Evolutionary conservation across 2,797 vertebrate species (phyloP).

Genomic region (Danionella dracula): DNA sequence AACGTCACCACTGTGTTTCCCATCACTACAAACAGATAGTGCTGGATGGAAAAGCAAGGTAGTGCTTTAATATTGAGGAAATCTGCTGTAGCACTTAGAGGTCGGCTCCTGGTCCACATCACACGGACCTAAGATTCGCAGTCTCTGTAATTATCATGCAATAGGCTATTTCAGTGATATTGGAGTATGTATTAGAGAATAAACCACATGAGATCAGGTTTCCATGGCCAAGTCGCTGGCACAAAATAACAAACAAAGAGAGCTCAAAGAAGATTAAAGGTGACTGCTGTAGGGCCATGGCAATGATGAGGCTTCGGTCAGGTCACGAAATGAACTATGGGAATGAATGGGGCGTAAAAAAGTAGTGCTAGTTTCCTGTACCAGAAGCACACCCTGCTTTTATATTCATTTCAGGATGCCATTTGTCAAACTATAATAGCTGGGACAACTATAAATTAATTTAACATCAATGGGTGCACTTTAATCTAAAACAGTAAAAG

Average conservation of each 20-base stretch:
- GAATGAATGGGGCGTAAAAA: constrained; percentile 24
- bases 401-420: not conserved
- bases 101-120: constrained; percentile 68
- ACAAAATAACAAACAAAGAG: constrained; percentile 70
- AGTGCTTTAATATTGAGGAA: constrained; percentile 53
- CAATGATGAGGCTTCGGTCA: constrained; percentile 9
- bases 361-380: constrained; percentile 10
- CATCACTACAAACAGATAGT: constrained; percentile 63
- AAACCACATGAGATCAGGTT: constrained; percentile 61
- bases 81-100: constrained; percentile 70
- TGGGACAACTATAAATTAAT: not conserved
- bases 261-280: constrained; percentile 54
- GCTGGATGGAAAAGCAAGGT: constrained; percentile 70
- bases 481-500: too few relatives aligned
- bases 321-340: not conserved
- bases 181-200: constrained; percentile 68
- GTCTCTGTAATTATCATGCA: constrained; percentile 70
- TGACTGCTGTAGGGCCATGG: constrained; percentile 26
- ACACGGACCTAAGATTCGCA: constrained; percentile 64
- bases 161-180: constrained; percentile 70
- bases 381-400: constrained; percentile 9
- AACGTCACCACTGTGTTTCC: constrained; percentile 60
- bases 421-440: not conserved
- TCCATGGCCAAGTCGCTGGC: constrained; percentile 67
- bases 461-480: not conserved